A percentile compares a stretch with the other conserved stretches of the same genome.
phyloP scores from a whole-genome alignment of 2,888 invertebrate species.

The Cristatella mucedo region DNA sequence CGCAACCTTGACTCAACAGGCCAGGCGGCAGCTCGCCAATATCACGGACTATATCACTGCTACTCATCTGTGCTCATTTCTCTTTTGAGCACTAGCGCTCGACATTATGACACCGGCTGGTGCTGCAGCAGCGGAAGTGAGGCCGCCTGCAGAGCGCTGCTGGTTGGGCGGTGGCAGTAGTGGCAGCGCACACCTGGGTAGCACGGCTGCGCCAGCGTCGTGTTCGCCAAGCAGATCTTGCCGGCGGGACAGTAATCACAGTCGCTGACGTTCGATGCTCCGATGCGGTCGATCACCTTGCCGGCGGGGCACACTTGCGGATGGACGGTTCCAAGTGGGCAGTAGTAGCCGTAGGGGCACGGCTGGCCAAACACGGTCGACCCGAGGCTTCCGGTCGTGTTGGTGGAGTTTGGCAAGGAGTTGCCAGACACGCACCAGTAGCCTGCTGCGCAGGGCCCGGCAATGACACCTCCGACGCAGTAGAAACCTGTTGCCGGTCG shows the following conservation, averaged over 20 bases:
- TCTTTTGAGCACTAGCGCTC: too few species aligned
- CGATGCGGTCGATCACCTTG: constrained; percentile 25
- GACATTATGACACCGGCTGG: too few species aligned
- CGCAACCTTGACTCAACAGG: too few species aligned
- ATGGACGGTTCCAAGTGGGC: constrained; percentile 19
- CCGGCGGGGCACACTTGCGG: constrained; percentile 8
- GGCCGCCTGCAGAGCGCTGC: too few species aligned
- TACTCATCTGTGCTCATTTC: too few species aligned
- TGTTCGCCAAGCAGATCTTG: constrained; percentile 24
- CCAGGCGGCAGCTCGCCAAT: too few species aligned
- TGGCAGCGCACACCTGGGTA: too few species aligned
- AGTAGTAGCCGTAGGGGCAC: constrained; percentile 33
- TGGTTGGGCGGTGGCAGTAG: too few species aligned
- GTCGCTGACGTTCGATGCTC: constrained; percentile 21
- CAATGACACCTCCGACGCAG: constrained; percentile 25
- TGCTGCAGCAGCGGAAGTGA: too few species aligned
- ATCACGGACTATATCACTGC: too few species aligned
- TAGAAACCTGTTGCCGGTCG: constrained; percentile 32
- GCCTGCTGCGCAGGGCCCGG: constrained; percentile 29
- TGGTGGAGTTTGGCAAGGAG: constrained; percentile 20
- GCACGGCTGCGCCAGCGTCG: constrained; percentile 27
- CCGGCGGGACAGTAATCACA: constrained; percentile 33
- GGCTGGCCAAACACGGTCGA: constrained; percentile 18
- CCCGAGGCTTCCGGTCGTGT: constrained; percentile 15
- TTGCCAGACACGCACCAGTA: constrained; percentile 23